phyloP scores from a whole-genome alignment of 2,113 vertebrate genomes.

The Notarius lentiginosus region DNA sequence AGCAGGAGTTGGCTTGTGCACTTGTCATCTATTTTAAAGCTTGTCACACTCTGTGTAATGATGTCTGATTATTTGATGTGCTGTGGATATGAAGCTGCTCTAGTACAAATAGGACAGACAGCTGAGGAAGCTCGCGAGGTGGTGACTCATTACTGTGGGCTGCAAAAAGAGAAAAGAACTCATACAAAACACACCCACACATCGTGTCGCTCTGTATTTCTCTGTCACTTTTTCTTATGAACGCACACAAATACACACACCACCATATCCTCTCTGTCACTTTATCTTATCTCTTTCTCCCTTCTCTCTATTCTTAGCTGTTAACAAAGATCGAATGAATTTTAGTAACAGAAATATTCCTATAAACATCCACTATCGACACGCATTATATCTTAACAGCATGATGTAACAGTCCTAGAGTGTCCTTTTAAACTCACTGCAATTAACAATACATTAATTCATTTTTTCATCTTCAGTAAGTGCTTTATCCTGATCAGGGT shows the following conservation, averaged over 20 bases:
- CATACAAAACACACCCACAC: slow-evolving; percentile 18
- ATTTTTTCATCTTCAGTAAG: background rate
- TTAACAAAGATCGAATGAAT: slow-evolving; percentile 19
- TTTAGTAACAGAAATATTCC: slow-evolving; percentile 5
- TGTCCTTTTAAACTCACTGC: background rate
- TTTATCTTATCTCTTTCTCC: slow-evolving; percentile 7
- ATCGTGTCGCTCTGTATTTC: slow-evolving; percentile 16
- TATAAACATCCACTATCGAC: slow-evolving; percentile 1
- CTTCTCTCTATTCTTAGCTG: background rate
- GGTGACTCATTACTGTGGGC: slow-evolving; percentile 45
- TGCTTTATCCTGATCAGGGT: background rate
- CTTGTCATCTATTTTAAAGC: slow-evolving; percentile 40
- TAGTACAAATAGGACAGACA: slow-evolving; percentile 38
- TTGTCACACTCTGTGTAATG: slow-evolving; percentile 30
- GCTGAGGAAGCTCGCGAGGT: slow-evolving; percentile 18
- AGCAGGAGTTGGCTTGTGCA: slow-evolving; percentile 13
- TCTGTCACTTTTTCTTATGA: slow-evolving; percentile 14
- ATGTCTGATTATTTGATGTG: slow-evolving; percentile 30
- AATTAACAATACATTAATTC: background rate
- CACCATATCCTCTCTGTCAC: background rate
- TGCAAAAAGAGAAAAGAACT: slow-evolving; percentile 18
- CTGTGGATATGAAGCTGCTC: slow-evolving; percentile 34
- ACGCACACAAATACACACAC: background rate
- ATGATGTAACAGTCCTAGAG: background rate
- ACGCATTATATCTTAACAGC: slow-evolving; percentile 18